Evolutionary conservation across 2,888 invertebrate species (phyloP), one percentile per base, ranked within the genome.

Genomic region (Andrena haemorrhoa): DNA sequence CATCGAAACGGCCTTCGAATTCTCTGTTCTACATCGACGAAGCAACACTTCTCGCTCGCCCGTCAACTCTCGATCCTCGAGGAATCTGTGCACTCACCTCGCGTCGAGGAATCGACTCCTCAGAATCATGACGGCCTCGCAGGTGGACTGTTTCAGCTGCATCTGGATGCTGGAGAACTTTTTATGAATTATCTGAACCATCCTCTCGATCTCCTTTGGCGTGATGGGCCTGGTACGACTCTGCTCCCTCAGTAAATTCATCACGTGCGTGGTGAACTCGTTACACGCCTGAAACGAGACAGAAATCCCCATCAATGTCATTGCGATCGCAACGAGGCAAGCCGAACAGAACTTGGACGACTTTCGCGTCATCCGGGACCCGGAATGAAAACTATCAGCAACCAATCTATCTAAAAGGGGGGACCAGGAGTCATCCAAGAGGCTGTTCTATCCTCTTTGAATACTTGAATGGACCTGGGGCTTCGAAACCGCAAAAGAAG

Each of bases 191-290:
- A 99, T 99, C 94, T 98, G 98, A 81, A 99, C 99, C 99, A 99
- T 99, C 92, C 99, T 96, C 94, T 99, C 99, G 91, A 99, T 99
- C 95, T 99, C 99, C 95, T 99, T 98, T 66, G 98, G 98, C 75
- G 99, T 98, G 92, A 99, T 99, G 72, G 99, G 99, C 90, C 99
- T 96, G 89, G 99, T 99, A 92, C 99, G 97, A 92, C 98, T 98
- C 95, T 99, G 99, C 94, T 99, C 98, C 76, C 99, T 95, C 86
- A 99, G 95, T 90, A 99, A 95, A 94, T 99, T 99, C 97, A 99
- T 98, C 88, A 99, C 99, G 95, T 99, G 99, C n/a, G 99, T 99
- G 79, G 99, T 99, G 95, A 99, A 99, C 95, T 99, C 99, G 94
- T 98, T 98, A 95, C 99, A 99, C n/a, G 99, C 99, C 96, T 97